phyloP scores from a whole-genome alignment of 1,140 invertebrate species.

The Drosophila simulans region DNA sequence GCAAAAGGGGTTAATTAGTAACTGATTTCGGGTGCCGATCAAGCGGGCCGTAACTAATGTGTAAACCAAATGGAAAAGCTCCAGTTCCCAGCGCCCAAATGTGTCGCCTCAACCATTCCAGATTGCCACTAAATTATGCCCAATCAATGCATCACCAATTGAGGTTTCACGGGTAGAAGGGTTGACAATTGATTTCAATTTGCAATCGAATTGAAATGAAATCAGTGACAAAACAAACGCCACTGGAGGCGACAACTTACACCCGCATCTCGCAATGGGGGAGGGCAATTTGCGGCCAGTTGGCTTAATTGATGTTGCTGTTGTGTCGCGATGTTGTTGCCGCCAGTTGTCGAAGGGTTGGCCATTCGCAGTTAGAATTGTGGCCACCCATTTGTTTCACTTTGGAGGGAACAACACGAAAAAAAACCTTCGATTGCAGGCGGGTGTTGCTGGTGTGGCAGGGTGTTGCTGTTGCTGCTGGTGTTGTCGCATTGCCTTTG shows the following conservation, averaged over 20 bases:
- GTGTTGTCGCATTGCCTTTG: constrained; percentile 53
- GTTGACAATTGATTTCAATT: constrained; percentile 80
- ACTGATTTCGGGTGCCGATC: constrained; percentile 55
- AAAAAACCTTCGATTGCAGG: constrained; percentile 31
- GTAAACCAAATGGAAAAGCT: constrained; percentile 11
- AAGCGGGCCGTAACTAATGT: constrained; percentile 34
- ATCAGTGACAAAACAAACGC: constrained; percentile 81
- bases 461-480: constrained; percentile 25
- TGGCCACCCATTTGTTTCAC: constrained; percentile 73
- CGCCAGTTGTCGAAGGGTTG: constrained; percentile 9
- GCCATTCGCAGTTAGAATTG: constrained; percentile 59
- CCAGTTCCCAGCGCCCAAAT: constrained; percentile 23
- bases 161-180: constrained; percentile 26
- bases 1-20: constrained; percentile 69
- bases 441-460: neutral
- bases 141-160: constrained; percentile 72
- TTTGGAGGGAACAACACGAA: constrained; percentile 23
- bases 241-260: constrained; percentile 58
- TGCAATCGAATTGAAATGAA: constrained; percentile 82
- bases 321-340: constrained; percentile 8
- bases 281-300: constrained; percentile 39
- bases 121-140: constrained; percentile 77
- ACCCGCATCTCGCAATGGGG: constrained; percentile 61
- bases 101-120: constrained; percentile 7
- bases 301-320: constrained; percentile 68